phyloP scores from a whole-genome alignment of 2,888 invertebrate genomes.

The Toxonevra muliebris region DNA sequence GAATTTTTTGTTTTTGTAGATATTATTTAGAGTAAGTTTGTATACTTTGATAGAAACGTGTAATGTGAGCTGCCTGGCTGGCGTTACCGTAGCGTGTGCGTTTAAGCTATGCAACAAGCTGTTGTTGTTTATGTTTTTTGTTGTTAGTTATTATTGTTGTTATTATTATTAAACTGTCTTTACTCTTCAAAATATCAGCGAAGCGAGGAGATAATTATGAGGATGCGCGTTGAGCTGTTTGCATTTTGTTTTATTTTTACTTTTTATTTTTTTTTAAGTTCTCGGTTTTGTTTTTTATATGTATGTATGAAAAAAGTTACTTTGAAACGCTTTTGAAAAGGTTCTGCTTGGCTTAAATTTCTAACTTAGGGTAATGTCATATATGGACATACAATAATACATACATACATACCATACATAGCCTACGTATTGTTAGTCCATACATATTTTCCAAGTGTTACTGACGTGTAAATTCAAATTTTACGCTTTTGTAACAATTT shows the following conservation, averaged over 20 bases:
- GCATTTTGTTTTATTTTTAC: slow-evolving; percentile 38
- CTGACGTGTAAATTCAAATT: slow-evolving; percentile 31
- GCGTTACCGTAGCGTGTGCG: slow-evolving; percentile 35
- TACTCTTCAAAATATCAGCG: slow-evolving; percentile 46
- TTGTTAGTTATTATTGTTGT: slow-evolving; percentile 24
- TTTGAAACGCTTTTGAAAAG: not conserved
- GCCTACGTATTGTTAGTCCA: too few relatives aligned
- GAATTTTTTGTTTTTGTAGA: too few relatives aligned
- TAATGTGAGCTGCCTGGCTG: not conserved
- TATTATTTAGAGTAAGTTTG: too few relatives aligned
- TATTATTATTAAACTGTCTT: slow-evolving; percentile 45
- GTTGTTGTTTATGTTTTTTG: slow-evolving; percentile 29
- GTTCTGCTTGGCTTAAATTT: not conserved
- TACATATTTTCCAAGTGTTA: slow-evolving; percentile 23
- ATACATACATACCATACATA: too few relatives aligned
- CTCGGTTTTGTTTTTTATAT: not conserved
- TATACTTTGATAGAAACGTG: not conserved
- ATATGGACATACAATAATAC: too few relatives aligned
- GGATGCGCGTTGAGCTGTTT: slow-evolving; percentile 44
- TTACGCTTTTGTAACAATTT: slow-evolving; percentile 28
- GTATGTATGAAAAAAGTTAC: too few relatives aligned
- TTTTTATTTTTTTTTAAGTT: not conserved
- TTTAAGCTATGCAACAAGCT: slow-evolving; percentile 17
- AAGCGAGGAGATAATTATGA: slow-evolving; percentile 47
- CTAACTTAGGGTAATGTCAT: not conserved